Conservation (phyloP, 2,113 vertebrate genomes). For the Eulemur rufifrons region DNA sequence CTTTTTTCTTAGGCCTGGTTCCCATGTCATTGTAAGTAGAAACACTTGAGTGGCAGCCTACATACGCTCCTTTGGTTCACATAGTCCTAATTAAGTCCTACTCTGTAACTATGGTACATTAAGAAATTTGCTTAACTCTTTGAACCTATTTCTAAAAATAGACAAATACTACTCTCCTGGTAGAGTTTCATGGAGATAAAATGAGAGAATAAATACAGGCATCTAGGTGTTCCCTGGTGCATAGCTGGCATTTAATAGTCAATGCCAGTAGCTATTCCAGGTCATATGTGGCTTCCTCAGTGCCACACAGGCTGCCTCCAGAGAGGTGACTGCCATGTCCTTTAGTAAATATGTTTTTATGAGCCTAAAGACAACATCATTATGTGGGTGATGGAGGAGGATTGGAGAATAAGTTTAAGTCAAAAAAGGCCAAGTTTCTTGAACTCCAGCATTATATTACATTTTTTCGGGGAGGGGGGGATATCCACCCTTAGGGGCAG, state of each 20-base stretch:
- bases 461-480: background rate
- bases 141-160: background rate
- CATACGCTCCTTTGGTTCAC: background rate
- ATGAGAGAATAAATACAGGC: background rate
- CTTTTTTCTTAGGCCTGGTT: background rate
- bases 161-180: background rate
- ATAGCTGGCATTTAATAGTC: background rate
- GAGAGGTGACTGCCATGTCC: background rate
- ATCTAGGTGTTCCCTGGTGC: background rate
- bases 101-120: background rate
- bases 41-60: background rate
- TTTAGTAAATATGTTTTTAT: background rate
- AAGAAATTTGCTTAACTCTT: background rate
- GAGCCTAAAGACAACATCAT: background rate
- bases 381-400: background rate
- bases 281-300: background rate
- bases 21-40: background rate
- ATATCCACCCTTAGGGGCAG: background rate
- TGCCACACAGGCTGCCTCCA: no score
- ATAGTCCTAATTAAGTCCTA: background rate
- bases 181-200: background rate
- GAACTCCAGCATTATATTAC: background rate
- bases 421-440: background rate
- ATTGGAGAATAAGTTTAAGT: background rate
- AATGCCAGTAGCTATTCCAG: background rate